Evolutionary conservation across 2,888 invertebrate genomes (phyloP).

Genomic region (Apoda limacodes): DNA sequence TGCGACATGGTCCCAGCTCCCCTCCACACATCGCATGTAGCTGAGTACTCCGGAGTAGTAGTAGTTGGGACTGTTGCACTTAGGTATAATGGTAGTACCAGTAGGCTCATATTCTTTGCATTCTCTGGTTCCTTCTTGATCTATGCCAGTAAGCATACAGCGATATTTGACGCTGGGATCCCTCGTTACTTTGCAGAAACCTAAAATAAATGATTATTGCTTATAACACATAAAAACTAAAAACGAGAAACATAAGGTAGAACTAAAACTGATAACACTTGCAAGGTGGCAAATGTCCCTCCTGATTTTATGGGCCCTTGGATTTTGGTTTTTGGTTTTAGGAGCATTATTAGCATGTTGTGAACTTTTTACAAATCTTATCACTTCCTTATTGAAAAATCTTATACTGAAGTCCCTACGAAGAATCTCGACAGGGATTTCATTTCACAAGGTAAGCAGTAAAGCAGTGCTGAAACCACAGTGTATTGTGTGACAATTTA

Average conservation of each 20-base stretch:
- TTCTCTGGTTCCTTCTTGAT: constrained; percentile 22
- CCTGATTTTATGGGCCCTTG: constrained; percentile 13
- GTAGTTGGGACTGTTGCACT: constrained; percentile 1
- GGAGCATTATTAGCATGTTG: constrained; percentile 10
- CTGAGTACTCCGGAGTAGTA: not conserved
- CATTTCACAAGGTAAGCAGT: too few species aligned
- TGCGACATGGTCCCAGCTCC: constrained; percentile 32
- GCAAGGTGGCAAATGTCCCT: constrained; percentile 21
- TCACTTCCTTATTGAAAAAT: not conserved
- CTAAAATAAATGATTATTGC: constrained; percentile 21
- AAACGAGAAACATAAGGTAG: not conserved
- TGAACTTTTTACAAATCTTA: constrained; percentile 8
- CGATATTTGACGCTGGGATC: constrained; percentile 26
- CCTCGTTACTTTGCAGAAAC: constrained; percentile 26
- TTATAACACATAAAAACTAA: constrained; percentile 2
- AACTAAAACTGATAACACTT: not conserved
- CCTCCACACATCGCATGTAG: constrained; percentile 3
- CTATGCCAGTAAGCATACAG: constrained; percentile 22
- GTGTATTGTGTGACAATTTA: too few species aligned
- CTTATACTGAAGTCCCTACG: too few species aligned
- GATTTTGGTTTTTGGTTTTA: constrained; percentile 12
- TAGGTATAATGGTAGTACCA: constrained; percentile 20
- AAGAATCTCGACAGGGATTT: too few species aligned
- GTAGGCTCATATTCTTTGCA: constrained; percentile 22
- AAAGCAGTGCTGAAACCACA: too few species aligned